Evolutionary conservation across 2,113 vertebrate species (phyloP).

Genomic region (Irena cyanogastra): DNA sequence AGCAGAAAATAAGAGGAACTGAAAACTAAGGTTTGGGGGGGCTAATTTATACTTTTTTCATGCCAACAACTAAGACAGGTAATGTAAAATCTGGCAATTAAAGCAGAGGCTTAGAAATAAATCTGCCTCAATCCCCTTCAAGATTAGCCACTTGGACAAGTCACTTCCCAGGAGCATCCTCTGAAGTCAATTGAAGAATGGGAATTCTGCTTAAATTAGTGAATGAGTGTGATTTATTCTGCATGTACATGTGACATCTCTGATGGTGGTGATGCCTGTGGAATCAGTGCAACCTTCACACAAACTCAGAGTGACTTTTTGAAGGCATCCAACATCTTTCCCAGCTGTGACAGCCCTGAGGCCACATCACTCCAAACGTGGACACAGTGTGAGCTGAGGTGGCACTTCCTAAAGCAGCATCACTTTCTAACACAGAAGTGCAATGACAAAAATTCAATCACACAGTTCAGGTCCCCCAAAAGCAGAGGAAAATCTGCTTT

Average conservation of each 20-base stretch:
- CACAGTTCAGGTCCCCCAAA: not conserved
- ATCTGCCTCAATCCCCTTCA: not conserved
- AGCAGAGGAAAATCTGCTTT: not conserved
- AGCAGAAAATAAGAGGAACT: not conserved
- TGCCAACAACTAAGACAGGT: not conserved
- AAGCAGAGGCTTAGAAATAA: constrained; percentile 27
- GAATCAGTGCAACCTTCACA: not conserved
- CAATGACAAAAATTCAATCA: not conserved
- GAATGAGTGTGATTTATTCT: not conserved
- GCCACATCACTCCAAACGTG: not conserved
- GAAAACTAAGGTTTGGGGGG: not conserved
- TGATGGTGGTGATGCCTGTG: not conserved
- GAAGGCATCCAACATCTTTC: not conserved
- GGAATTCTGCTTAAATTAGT: not conserved
- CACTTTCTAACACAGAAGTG: not conserved
- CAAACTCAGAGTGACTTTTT: not conserved
- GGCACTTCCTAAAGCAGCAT: not conserved
- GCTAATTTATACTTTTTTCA: not conserved
- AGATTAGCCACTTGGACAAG: not conserved
- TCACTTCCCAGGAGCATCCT: not conserved
- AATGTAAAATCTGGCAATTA: not conserved
- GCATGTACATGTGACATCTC: not conserved
- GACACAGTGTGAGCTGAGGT: not conserved
- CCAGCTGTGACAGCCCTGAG: not conserved
- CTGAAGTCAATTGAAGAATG: not conserved